Evolutionary conservation across 2,113 vertebrate genomes (phyloP).

Genomic region (Ophiodon elongatus): DNA sequence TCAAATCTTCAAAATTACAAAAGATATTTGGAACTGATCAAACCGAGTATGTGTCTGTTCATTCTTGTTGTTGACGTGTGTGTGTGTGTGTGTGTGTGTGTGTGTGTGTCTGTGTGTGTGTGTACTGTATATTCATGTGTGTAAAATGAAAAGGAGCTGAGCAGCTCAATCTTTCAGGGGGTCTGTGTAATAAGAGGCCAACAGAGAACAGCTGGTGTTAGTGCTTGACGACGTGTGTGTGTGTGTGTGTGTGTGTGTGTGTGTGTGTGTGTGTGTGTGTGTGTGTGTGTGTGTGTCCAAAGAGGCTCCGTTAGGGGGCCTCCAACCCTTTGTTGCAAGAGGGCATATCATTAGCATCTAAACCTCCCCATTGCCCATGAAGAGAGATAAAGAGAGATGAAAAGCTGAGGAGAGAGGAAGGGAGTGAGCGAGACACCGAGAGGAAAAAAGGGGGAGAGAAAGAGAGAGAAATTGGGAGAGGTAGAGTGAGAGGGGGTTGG

Average conservation of each 20-base stretch:
- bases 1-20: neutral
- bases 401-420: slow-evolving; percentile 27
- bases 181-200: slow-evolving; percentile 68
- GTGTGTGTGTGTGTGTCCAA: slow-evolving; percentile 41
- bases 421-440: neutral
- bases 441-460: neutral
- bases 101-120: slow-evolving; percentile 10
- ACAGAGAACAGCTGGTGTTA: slow-evolving; percentile 73
- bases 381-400: slow-evolving; percentile 49
- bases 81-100: slow-evolving; percentile 8
- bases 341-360: slow-evolving; percentile 83
- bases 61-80: neutral
- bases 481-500: neutral
- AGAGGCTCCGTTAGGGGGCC: slow-evolving; percentile 60
- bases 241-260: slow-evolving; percentile 45
- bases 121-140: slow-evolving; percentile 8
- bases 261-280: slow-evolving; percentile 54
- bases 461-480: neutral
- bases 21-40: neutral
- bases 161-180: slow-evolving; percentile 47
- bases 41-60: neutral
- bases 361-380: slow-evolving; percentile 76
- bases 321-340: slow-evolving; percentile 73
- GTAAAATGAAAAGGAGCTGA: slow-evolving; percentile 33
- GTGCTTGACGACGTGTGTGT: slow-evolving; percentile 27